A percentile compares a stretch with the other conserved stretches of the same genome.
Conservation (phyloP, 2,797 vertebrate genomes). For the Sandelia bainsii region DNA sequence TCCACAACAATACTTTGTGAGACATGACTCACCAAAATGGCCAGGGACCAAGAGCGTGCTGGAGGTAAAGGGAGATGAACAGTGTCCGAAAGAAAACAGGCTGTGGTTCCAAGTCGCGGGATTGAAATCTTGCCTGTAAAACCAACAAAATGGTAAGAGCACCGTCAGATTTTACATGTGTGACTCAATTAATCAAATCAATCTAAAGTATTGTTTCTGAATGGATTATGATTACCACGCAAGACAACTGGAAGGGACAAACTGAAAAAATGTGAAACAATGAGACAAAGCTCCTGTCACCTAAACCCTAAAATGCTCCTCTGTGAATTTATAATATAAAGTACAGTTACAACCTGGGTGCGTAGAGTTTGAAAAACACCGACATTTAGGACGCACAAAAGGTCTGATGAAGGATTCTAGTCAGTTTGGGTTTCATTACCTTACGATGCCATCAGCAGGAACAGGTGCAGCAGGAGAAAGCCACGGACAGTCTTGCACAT, state of each 20-base stretch:
- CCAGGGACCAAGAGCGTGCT: constrained; percentile 81
- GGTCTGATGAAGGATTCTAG: neutral
- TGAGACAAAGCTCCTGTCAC: neutral
- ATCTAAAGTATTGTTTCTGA: neutral
- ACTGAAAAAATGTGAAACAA: neutral
- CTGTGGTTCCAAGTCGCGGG: constrained; percentile 58
- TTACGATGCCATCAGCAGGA: constrained; percentile 67
- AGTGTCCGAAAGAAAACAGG: constrained; percentile 79
- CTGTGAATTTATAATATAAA: neutral
- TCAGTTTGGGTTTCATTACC: constrained; percentile 77
- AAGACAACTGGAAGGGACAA: neutral
- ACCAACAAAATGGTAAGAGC: neutral
- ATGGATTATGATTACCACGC: neutral
- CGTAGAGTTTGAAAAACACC: neutral
- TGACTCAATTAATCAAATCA: neutral
- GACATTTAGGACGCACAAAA: neutral
- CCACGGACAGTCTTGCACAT: constrained; percentile 81
- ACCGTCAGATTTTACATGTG: neutral
- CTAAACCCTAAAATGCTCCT: neutral
- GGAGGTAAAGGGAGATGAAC: constrained; percentile 80
- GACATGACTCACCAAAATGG: constrained; percentile 88
- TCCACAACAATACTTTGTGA: too few species aligned
- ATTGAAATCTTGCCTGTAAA: constrained; percentile 65
- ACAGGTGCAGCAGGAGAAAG: constrained; percentile 81
- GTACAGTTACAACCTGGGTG: neutral